A percentile compares a stretch with the other conserved stretches of the same genome.
These are phyloP conservation scores for Zoanthus gigantus DNA, from an alignment of 92 coral and sea anemone species.

Conservation along the genomic window DNA sequence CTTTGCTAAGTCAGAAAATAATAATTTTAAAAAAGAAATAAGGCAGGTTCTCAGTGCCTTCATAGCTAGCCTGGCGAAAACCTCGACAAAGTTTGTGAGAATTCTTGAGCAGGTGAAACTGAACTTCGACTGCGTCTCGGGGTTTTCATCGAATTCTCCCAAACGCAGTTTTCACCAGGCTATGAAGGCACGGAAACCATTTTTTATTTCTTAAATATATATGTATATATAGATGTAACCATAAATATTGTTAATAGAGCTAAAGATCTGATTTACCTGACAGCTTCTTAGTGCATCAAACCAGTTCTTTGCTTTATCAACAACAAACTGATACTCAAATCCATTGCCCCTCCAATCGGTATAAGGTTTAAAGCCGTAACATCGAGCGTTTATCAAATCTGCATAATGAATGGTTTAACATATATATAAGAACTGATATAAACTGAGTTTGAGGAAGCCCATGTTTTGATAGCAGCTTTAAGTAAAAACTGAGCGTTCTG, in stretches of 20 bases:
- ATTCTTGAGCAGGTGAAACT: no score
- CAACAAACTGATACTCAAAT: conserved; percentile 65
- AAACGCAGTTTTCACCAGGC: no score
- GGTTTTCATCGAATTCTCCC: no score
- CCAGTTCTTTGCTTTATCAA: conserved; percentile 68
- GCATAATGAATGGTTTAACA: not conserved
- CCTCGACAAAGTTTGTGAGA: no score
- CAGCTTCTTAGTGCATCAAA: conserved; percentile 75
- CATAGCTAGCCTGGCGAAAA: no score
- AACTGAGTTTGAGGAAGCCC: not conserved
- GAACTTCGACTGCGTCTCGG: no score
- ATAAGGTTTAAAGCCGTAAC: conserved; percentile 63
- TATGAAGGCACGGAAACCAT: no score
- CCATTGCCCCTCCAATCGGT: conserved; percentile 42
- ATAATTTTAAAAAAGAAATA: no score
- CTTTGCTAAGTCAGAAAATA: no score
- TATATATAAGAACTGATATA: no score
- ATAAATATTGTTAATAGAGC: not conserved
- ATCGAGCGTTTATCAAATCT: conserved; percentile 62
- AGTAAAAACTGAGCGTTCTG: no score
- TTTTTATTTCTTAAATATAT: not conserved
- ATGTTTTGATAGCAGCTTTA: not conserved
- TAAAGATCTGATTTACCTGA: conserved; percentile 44
- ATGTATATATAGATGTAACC: not conserved
- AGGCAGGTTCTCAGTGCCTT: no score